These are phyloP conservation scores for Eueremaeus valkanovi DNA, from an alignment of 2,888 invertebrate species.

Conservation along the genomic window DNA sequence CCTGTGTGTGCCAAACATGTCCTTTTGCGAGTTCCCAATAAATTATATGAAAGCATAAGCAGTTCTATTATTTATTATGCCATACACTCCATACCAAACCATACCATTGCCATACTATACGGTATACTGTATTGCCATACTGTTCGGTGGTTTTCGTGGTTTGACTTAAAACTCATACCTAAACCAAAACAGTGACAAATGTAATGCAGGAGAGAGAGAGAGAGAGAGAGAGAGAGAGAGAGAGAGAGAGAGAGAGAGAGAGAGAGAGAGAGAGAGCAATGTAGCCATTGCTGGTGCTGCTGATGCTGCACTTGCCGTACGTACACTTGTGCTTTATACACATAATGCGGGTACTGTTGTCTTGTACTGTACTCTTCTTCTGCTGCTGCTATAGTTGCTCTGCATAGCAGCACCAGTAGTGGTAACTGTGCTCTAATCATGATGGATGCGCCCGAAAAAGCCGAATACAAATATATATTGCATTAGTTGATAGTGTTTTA, in stretches of 20 bases:
- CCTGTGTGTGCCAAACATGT: background rate
- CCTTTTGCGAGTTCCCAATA: conserved; percentile 14
- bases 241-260: too few species aligned
- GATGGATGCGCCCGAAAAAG: conserved; percentile 4
- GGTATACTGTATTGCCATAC: too few species aligned
- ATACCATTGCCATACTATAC: too few species aligned
- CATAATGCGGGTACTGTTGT: too few species aligned
- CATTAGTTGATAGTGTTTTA: conserved; percentile 19
- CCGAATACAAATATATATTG: conserved; percentile 32
- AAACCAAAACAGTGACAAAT: conserved; percentile 36
- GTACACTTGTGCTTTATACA: too few species aligned
- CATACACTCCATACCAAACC: background rate
- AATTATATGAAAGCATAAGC: conserved; percentile 20
- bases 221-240: too few species aligned
- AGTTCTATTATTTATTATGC: conserved; percentile 22
- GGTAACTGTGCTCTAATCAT: conserved; percentile 18
- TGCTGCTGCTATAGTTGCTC: background rate
- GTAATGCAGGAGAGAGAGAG: too few species aligned
- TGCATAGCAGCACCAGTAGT: background rate
- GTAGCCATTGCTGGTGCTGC: conserved; percentile 12
- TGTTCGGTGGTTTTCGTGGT: conserved; percentile 20
- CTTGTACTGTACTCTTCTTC: background rate
- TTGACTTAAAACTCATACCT: conserved; percentile 15
- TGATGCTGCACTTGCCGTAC: background rate
- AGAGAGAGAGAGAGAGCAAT: background rate